A percentile compares a stretch with the other conserved stretches of the same genome.
Conservation (phyloP, 2,797 vertebrate genomes). For the Epinephelus awoara region DNA sequence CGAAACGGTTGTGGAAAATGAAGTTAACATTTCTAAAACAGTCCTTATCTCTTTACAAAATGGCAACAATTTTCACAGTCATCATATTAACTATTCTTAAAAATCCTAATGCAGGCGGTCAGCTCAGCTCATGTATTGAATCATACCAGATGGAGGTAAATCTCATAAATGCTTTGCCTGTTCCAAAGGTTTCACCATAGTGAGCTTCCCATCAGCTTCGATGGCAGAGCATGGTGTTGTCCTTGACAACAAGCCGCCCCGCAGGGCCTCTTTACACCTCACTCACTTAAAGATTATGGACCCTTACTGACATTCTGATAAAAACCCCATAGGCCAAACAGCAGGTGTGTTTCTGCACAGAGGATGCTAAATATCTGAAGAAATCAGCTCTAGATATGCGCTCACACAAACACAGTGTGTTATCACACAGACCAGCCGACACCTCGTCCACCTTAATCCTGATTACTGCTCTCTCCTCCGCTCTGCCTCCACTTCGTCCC, state of each 20-base stretch:
- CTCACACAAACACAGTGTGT: background rate
- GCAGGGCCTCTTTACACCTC: constrained; percentile 37
- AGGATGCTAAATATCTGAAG: background rate
- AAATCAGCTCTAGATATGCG: constrained; percentile 13
- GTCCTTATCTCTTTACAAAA: background rate
- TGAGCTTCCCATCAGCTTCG: constrained; percentile 10
- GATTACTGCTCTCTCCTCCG: background rate
- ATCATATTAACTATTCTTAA: background rate
- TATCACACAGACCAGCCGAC: constrained; percentile 19
- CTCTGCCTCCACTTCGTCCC: background rate
- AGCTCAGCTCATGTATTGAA: constrained; percentile 15
- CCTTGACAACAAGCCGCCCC: constrained; percentile 35
- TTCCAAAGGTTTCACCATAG: constrained; percentile 16
- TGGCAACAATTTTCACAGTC: background rate
- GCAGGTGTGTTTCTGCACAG: background rate
- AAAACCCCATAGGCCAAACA: background rate
- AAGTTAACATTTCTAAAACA: background rate
- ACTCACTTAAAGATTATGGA: constrained; percentile 30
- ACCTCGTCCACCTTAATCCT: constrained; percentile 25
- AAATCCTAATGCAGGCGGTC: constrained; percentile 1
- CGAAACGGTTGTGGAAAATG: background rate
- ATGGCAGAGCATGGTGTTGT: constrained; percentile 25
- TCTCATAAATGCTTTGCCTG: background rate
- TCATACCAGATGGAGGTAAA: constrained; percentile 14
- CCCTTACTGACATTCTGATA: constrained; percentile 20